These are phyloP conservation scores for Benitochromis conjunctus DNA, from an alignment of 2,113 vertebrate species.

Conservation along the genomic window DNA sequence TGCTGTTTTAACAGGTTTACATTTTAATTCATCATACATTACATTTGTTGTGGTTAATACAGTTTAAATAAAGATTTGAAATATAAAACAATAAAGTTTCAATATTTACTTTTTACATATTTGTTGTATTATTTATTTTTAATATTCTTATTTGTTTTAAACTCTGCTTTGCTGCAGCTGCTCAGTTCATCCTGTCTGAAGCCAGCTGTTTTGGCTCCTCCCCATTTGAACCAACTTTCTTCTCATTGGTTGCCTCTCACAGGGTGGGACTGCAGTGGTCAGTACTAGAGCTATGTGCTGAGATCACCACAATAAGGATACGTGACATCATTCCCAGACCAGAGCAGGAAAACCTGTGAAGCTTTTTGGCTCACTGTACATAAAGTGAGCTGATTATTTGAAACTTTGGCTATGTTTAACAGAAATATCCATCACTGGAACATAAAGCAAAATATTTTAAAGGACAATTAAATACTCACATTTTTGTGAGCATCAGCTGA, in stretches of 20 bases:
- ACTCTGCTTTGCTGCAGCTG: neutral
- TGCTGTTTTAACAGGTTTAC: neutral
- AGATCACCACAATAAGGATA: neutral
- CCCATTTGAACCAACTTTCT: neutral
- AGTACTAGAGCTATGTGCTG: neutral
- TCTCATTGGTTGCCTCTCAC: neutral
- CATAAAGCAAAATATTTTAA: neutral
- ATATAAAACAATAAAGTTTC: neutral
- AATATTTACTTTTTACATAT: neutral
- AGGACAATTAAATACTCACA: neutral
- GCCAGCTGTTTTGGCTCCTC: neutral
- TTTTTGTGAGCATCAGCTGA: neutral
- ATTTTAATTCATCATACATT: neutral
- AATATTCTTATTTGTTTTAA: neutral
- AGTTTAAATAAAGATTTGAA: constrained; percentile 35
- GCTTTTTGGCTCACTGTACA: neutral
- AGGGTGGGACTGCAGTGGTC: neutral
- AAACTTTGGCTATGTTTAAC: neutral
- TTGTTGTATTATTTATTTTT: neutral
- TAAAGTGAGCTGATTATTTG: neutral
- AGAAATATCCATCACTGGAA: neutral
- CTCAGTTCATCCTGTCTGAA: too few species aligned
- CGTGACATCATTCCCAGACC: neutral
- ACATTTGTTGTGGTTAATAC: neutral
- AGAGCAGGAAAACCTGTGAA: neutral